These are phyloP conservation scores for Rhingia rostrata DNA, from an alignment of 2,888 invertebrate genomes.

Conservation along the genomic window DNA sequence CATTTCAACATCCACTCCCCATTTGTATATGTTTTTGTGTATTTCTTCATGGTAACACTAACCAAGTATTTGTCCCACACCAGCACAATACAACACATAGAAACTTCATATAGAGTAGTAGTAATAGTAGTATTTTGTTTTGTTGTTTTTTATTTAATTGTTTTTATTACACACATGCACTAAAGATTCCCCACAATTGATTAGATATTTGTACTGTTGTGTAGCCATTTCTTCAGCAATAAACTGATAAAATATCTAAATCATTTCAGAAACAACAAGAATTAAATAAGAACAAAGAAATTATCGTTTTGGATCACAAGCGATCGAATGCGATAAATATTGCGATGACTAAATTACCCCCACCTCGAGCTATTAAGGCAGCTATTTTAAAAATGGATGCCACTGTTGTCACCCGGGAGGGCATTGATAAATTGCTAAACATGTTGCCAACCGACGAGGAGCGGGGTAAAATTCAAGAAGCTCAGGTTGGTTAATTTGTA, in stretches of 20 bases:
- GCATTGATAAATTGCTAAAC: constrained; percentile 97
- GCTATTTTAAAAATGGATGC: constrained; percentile 99
- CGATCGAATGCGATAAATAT: constrained; percentile 99
- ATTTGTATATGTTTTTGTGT: constrained; percentile 6
- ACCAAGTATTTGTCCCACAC: constrained; percentile 9
- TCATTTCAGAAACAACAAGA: constrained; percentile 90
- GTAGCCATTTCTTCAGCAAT: not conserved
- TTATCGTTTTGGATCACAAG: constrained; percentile 97
- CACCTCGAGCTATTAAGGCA: constrained; percentile 98
- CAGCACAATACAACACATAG: constrained; percentile 47
- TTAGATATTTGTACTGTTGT: not conserved
- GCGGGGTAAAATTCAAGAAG: constrained; percentile 97
- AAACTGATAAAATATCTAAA: not conserved
- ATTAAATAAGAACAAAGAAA: constrained; percentile 93
- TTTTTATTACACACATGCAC: constrained; percentile 52
- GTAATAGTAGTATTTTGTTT: too few relatives aligned
- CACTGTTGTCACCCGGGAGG: constrained; percentile 98
- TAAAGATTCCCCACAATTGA: constrained; percentile 49
- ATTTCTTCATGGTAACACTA: constrained; percentile 4
- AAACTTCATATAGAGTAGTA: constrained; percentile 9
- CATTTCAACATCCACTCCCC: constrained; percentile 14
- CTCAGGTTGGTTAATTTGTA: constrained; percentile 85
- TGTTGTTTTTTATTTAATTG: constrained; percentile 17
- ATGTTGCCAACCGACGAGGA: constrained; percentile 99
- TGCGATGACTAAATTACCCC: constrained; percentile 99